Evolutionary conservation across 1,140 invertebrate species (phyloP).

Genomic region (Achatina immaculata): DNA sequence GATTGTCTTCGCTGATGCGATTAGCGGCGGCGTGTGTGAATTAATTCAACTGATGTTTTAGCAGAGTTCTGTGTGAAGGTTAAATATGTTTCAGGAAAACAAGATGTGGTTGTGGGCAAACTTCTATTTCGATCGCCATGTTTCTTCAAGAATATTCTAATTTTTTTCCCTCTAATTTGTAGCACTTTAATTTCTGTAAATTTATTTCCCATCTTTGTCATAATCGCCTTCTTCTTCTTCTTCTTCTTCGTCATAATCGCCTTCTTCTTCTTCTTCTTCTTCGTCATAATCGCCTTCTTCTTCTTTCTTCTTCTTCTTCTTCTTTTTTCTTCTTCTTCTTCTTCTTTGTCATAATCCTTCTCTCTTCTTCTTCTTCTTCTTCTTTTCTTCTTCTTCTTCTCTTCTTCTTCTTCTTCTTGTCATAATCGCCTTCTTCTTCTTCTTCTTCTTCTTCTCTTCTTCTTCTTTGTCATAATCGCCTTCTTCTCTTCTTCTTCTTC

Average conservation of each 20-base stretch:
- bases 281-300: conserved; percentile 6
- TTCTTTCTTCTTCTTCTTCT: too few species aligned
- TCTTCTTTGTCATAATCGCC: too few species aligned
- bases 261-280: conserved; percentile 8
- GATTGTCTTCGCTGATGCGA: too few species aligned
- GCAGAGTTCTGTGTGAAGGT: too few species aligned
- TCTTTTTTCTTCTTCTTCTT: neutral
- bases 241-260: conserved; percentile 7
- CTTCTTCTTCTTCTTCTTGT: conserved; percentile 7
- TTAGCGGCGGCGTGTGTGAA: too few species aligned
- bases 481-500: neutral
- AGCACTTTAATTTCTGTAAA: too few species aligned
- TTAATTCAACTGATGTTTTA: too few species aligned
- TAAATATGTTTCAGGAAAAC: too few species aligned
- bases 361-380: neutral
- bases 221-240: neutral
- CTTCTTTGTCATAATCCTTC: neutral
- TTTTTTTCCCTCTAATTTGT: too few species aligned
- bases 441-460: conserved; percentile 5
- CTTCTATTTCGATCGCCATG: too few species aligned
- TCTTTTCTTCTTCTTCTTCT: neutral
- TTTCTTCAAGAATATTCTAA: too few species aligned
- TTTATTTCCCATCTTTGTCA: neutral
- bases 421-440: conserved; percentile 16
- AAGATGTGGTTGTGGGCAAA: too few species aligned